phyloP scores from a whole-genome alignment of 2,888 invertebrate genomes.

The Oligia strigilis region DNA sequence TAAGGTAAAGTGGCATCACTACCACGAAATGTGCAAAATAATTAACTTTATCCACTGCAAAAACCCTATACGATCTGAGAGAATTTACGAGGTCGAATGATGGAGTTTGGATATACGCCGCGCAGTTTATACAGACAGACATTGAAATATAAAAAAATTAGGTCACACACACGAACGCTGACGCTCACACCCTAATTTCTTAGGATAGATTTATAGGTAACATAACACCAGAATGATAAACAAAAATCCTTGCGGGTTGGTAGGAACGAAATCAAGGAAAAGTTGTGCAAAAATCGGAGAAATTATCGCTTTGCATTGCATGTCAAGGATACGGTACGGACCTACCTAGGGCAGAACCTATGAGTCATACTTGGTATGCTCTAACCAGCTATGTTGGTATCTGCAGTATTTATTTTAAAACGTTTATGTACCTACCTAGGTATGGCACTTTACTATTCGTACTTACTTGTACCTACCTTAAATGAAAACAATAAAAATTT shows the following conservation, averaged over 20 bases:
- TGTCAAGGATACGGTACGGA: constrained; percentile 46
- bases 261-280: constrained; percentile 15
- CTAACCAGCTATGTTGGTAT: constrained; percentile 2
- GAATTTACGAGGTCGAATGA: constrained; percentile 36
- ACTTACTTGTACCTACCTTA: neutral
- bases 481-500: constrained; percentile 34
- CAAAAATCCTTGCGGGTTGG: constrained; percentile 23
- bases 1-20: neutral
- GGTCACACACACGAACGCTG: constrained; percentile 63
- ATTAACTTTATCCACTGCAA: neutral
- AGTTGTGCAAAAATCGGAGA: constrained; percentile 36
- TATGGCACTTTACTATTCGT: constrained; percentile 7
- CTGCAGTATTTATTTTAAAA: constrained; percentile 35
- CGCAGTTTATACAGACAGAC: constrained; percentile 65
- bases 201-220: constrained; percentile 52
- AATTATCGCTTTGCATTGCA: constrained; percentile 36
- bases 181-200: constrained; percentile 64
- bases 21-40: neutral
- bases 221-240: constrained; percentile 34
- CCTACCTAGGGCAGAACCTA: constrained; percentile 51
- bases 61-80: constrained; percentile 50
- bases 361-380: constrained; percentile 44
- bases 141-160: constrained; percentile 69
- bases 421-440: neutral
- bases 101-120: constrained; percentile 58